Conservation (phyloP, 92 coral and sea anemone species). For the Scolanthus callimorphus region DNA sequence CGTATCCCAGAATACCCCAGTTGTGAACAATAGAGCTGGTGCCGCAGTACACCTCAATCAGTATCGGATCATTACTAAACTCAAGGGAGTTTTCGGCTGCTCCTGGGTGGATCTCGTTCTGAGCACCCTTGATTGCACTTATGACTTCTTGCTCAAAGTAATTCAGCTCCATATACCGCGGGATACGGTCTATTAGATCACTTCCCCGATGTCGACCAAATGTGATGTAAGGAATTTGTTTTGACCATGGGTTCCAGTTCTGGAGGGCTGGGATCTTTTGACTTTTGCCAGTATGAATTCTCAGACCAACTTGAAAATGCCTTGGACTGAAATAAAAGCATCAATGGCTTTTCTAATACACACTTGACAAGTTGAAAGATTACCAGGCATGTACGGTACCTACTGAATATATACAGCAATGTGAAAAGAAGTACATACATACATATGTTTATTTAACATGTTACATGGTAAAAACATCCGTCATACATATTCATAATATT, state of each 20-base stretch:
- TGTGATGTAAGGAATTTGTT: slow-evolving; percentile 76
- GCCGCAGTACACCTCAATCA: slow-evolving; percentile 83
- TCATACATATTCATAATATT: no score
- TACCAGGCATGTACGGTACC: neutral
- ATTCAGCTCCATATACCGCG: slow-evolving; percentile 65
- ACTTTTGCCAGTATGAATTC: slow-evolving; percentile 78
- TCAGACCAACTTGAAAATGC: slow-evolving; percentile 86
- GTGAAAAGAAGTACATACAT: no score
- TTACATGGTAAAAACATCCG: neutral
- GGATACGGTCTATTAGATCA: slow-evolving; percentile 39
- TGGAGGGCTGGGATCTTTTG: slow-evolving; percentile 53
- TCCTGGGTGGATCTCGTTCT: slow-evolving; percentile 56
- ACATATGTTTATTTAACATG: neutral
- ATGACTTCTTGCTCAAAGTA: slow-evolving; percentile 55
- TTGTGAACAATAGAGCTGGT: slow-evolving; percentile 80
- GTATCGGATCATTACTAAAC: slow-evolving; percentile 76
- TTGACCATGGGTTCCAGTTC: slow-evolving; percentile 99
- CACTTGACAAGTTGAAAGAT: neutral
- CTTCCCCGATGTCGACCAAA: slow-evolving; percentile 72
- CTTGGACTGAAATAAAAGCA: slow-evolving; percentile 81
- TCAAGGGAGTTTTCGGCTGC: slow-evolving; percentile 80
- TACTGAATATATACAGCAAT: no score
- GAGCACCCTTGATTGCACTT: slow-evolving; percentile 52
- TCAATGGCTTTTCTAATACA: neutral
- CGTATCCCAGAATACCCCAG: slow-evolving; percentile 84